Evolutionary conservation across 2,888 invertebrate species (phyloP), one percentile per base, ranked within the genome.

Genomic region (Timandra comae): DNA sequence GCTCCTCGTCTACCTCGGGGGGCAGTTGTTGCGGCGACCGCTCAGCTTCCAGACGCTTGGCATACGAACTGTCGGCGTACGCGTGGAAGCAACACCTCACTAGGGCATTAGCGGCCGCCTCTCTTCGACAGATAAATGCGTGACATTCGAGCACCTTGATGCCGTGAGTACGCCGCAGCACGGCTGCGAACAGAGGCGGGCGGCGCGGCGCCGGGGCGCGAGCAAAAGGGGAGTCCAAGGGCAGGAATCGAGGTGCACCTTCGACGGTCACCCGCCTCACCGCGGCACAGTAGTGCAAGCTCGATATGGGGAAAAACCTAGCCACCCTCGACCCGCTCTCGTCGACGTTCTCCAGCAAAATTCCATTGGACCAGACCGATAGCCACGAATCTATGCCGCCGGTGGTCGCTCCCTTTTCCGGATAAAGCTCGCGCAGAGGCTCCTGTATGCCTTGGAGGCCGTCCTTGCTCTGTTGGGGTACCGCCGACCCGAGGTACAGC

Each of bases 101-200:
- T 64, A 99, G 89, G 54, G 99, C 98, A 78, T 99, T 97, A 44
- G 99, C 99, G 27, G 99, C 98, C 68, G 96, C 94, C 75, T 97
- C 96, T 36, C 97, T 91, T 56, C 97, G 96, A 81, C 98, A 97
- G 63, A 99, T 96, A 80, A 99, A 99, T 45, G 98, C 97, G 85
- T 99, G 99, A 86, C 99, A 99, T 85, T 99, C 99, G 44, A 99
- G 88, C 35, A 98, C 98, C 81, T 98, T 98, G 56, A 99, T 98
- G 32, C 99, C 99, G 29, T 95, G 94, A 27, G 98, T 98, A 48
- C 99, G 90, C 29, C 99, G 90, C 54, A 99, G 87, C 43, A 99
- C 98, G 56, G 98, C 98, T 24, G 98, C 98, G 77, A 99, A 97
- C 42, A 99, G 88, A 13, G 99, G 98, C 35, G 98, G 98, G 74